These are phyloP conservation scores for Acanthosepion pharaonis DNA, from an alignment of 2,888 invertebrate genomes.

Conservation along the genomic window DNA sequence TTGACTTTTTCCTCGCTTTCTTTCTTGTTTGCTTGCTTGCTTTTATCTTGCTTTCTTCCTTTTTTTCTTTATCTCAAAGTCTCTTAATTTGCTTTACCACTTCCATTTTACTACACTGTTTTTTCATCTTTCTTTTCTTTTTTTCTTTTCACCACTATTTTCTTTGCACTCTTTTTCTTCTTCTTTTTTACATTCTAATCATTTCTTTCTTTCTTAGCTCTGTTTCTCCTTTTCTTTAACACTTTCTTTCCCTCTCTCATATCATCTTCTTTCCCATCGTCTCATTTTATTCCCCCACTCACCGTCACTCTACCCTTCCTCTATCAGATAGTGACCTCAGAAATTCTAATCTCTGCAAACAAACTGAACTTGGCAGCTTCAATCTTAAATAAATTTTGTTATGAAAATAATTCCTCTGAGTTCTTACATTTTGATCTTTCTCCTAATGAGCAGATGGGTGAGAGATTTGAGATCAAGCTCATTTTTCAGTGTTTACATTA, in stretches of 20 bases:
- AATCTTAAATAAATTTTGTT: slow-evolving; percentile 22
- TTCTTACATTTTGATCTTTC: not conserved
- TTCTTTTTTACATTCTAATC: no score
- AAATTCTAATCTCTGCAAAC: slow-evolving; percentile 18
- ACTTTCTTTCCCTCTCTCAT: not conserved
- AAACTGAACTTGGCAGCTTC: not conserved
- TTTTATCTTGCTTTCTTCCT: not conserved
- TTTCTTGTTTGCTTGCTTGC: no score
- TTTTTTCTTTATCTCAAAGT: not conserved
- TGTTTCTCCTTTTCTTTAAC: not conserved
- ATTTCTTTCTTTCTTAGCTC: not conserved
- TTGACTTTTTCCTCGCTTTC: no score
- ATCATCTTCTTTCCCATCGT: not conserved
- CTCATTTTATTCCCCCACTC: not conserved
- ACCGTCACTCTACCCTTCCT: not conserved
- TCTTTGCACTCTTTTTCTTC: not conserved
- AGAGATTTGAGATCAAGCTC: not conserved
- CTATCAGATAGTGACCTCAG: no score
- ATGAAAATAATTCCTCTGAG: slow-evolving; percentile 33
- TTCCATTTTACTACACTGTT: no score
- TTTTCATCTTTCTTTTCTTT: not conserved
- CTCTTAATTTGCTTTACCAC: not conserved
- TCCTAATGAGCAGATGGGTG: not conserved
- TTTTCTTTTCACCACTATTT: not conserved
- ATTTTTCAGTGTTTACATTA: not conserved